Evolutionary conservation across 2,113 vertebrate species (phyloP), one percentile per base, ranked within the genome.

Genomic region (Telmatochromis bifrenatus): DNA sequence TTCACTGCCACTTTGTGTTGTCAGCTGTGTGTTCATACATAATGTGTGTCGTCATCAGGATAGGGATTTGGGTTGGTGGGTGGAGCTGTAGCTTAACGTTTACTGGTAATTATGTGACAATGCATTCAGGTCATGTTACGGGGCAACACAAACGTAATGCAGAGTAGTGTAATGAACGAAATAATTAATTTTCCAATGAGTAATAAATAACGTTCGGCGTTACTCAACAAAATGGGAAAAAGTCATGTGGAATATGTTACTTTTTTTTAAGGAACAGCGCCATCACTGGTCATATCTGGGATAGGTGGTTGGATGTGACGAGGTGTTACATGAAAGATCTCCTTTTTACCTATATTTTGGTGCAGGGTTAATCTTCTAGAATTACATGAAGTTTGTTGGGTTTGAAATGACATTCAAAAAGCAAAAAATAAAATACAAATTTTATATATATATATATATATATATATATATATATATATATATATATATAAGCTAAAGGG

Each of bases 391-490:
- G 17, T 65, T 65, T 65, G 9, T 35, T 65, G 7, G 6, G 31
- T 35, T 7, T 65, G 10, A 35, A 65, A 65, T 19, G 6, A 65
- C 60, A 65, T 17, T 12, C 17, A 62, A 62, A 35, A 62, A 35
- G 9, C 31, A 65, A 37, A 68, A 39, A 21, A 6, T 6, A 31
- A 58, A 31, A 58, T 4, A 31, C 28, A 58, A 58, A 56, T n/a
- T n/a, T 56, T 0, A 13, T 0, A 1, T 8, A 26, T 23, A 1
- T 12, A 12, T 11, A 1, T 12, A 7, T 6, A 11, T 7, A 23
- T 2, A 11, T 21, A 23, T 37, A 37, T 37, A 37, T 28, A 37
- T 2, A 39, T 5, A 11, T 3, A 39, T 3, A 39, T 35, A 35
- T 33, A 6, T 33, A 8, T 9, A 35, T 35, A 35, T 35, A 7